These are phyloP conservation scores for Acleris sparsana DNA, from an alignment of 2,888 invertebrate genomes.

Conservation along the genomic window DNA sequence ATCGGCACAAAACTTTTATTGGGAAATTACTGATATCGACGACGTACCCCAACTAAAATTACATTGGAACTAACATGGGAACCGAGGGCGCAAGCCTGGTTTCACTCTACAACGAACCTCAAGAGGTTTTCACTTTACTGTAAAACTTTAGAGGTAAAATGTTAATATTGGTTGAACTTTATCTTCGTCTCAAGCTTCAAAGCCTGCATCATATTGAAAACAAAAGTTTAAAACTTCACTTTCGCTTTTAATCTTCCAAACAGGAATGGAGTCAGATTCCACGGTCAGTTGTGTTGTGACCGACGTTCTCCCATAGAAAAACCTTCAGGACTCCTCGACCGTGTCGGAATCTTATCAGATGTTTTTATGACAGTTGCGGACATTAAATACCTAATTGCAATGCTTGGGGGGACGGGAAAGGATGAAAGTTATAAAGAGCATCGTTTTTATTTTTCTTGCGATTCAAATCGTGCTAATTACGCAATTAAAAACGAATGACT, in stretches of 20 bases:
- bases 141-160: neutral
- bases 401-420: constrained; percentile 21
- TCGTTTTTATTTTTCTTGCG: constrained; percentile 12
- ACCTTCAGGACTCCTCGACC: constrained; percentile 50
- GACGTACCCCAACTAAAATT: constrained; percentile 44
- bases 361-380: constrained; percentile 51
- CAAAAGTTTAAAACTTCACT: constrained; percentile 57
- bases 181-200: constrained; percentile 7
- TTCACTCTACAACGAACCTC: neutral
- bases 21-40: constrained; percentile 58
- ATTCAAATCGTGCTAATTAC: constrained; percentile 3
- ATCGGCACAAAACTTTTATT: constrained; percentile 43
- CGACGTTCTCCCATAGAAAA: constrained; percentile 56
- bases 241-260: constrained; percentile 50
- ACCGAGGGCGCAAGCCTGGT: constrained; percentile 36
- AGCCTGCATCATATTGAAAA: constrained; percentile 47
- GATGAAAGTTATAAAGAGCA: constrained; percentile 34
- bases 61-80: constrained; percentile 48
- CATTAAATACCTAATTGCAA: constrained; percentile 33
- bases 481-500: constrained; percentile 15
- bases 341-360: constrained; percentile 63
- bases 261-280: constrained; percentile 57
- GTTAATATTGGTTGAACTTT: neutral
- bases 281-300: constrained; percentile 47
- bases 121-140: constrained; percentile 2